Evolutionary conservation across 2,797 vertebrate genomes (phyloP).

Genomic region (Amniataba percoides): DNA sequence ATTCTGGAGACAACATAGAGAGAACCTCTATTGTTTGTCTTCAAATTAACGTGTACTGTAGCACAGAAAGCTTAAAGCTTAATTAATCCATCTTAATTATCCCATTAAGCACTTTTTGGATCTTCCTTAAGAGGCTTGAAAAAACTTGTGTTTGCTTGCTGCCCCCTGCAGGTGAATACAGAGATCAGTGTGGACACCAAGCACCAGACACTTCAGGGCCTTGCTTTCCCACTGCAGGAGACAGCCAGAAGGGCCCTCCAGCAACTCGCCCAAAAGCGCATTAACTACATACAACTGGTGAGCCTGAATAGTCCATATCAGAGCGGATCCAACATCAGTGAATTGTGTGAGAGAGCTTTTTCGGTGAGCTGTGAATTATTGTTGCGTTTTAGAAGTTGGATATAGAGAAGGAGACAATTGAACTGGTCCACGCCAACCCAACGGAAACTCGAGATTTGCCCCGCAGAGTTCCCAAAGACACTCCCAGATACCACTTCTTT

Average conservation of each 20-base stretch:
- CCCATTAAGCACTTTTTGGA: neutral
- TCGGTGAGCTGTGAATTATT: neutral
- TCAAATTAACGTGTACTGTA: neutral
- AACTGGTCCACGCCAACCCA: slow-evolving; percentile 93
- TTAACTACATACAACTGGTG: slow-evolving; percentile 98
- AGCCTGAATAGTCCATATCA: slow-evolving; percentile 44
- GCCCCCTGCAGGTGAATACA: slow-evolving; percentile 91
- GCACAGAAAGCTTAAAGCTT: neutral
- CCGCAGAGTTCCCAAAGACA: slow-evolving; percentile 91
- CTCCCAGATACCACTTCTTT: slow-evolving; percentile 98
- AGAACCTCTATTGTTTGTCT: neutral
- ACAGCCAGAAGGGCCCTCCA: slow-evolving; percentile 91
- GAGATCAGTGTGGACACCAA: slow-evolving; percentile 97
- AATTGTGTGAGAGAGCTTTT: too few species aligned
- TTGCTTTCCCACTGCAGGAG: slow-evolving; percentile 93
- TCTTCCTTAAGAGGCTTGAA: neutral
- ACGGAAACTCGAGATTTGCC: slow-evolving; percentile 92
- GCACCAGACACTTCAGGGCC: slow-evolving; percentile 95
- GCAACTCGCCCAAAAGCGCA: slow-evolving; percentile 89
- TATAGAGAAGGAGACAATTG: slow-evolving; percentile 93
- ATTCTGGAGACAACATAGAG: neutral
- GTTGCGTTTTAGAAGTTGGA: slow-evolving; percentile 86
- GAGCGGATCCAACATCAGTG: neutral
- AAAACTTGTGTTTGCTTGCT: slow-evolving; percentile 52
- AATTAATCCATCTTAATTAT: neutral